Conservation (phyloP, 2,113 vertebrate species). For the Cheilinus undulatus region DNA sequence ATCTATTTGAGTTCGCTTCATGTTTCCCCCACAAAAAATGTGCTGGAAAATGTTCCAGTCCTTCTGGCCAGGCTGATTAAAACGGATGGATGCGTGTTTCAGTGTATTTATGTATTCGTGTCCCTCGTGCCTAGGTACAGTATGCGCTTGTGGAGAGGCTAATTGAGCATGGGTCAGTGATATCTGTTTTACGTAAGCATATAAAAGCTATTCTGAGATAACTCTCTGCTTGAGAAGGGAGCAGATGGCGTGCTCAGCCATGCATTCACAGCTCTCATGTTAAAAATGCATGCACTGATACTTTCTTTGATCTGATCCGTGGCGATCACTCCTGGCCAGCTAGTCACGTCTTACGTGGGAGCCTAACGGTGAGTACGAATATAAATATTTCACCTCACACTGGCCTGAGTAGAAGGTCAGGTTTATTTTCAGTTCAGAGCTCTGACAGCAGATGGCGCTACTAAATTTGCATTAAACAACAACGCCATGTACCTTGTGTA, state of each 20-base stretch:
- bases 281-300: constrained; percentile 41
- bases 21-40: neutral
- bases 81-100: constrained; percentile 12
- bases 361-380: neutral
- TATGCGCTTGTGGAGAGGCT: constrained; percentile 27
- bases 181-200: constrained; percentile 62
- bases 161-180: constrained; percentile 61
- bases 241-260: constrained; percentile 76
- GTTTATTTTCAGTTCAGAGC: neutral
- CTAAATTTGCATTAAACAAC: neutral
- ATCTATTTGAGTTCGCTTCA: neutral
- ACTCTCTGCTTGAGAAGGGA: constrained; percentile 52
- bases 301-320: constrained; percentile 32
- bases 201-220: constrained; percentile 64
- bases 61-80: constrained; percentile 1
- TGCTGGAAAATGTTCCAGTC: neutral
- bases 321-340: neutral
- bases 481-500: no score
- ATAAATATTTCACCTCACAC: neutral
- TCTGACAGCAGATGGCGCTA: constrained; percentile 27
- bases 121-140: constrained; percentile 10
- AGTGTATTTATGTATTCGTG: constrained; percentile 12
- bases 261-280: constrained; percentile 60
- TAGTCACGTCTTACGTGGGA: neutral
- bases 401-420: neutral